These are phyloP conservation scores for Rhabdomys pumilio DNA, from an alignment of 2,797 vertebrate genomes.

Conservation along the genomic window DNA sequence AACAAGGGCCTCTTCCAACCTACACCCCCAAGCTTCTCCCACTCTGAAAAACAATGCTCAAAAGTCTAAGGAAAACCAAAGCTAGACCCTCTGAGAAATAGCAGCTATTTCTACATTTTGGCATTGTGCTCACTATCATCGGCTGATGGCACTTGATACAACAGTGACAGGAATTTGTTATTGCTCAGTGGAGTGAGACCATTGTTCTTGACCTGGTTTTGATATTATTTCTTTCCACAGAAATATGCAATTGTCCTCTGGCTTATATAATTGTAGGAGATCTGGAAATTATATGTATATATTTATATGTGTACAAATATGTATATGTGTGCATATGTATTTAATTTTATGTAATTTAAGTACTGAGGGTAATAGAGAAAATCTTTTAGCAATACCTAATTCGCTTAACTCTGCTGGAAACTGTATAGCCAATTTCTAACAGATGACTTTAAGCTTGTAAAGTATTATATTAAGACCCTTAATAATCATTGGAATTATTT, in stretches of 20 bases:
- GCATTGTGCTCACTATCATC: background rate
- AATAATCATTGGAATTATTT: background rate
- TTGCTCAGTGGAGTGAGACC: background rate
- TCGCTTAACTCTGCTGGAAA: conserved; percentile 22
- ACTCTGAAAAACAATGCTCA: background rate
- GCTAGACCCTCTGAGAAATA: background rate
- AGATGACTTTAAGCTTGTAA: conserved; percentile 39
- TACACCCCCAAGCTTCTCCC: background rate
- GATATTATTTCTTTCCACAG: background rate
- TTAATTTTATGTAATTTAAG: conserved; percentile 18
- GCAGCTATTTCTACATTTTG: background rate
- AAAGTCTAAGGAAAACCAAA: background rate
- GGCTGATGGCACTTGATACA: background rate
- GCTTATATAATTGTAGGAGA: background rate
- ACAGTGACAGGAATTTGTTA: conserved; percentile 31
- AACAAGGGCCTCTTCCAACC: too few species aligned
- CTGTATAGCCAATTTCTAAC: conserved; percentile 29
- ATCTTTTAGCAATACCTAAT: conserved; percentile 17
- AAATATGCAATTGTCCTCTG: conserved; percentile 39
- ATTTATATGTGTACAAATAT: background rate
- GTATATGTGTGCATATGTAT: background rate
- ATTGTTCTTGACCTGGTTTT: conserved; percentile 34
- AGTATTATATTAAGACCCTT: conserved; percentile 13
- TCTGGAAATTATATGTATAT: background rate
- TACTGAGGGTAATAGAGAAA: background rate